These are phyloP conservation scores for Aradus depressus DNA, from an alignment of 2,888 invertebrate genomes.

Conservation along the genomic window DNA sequence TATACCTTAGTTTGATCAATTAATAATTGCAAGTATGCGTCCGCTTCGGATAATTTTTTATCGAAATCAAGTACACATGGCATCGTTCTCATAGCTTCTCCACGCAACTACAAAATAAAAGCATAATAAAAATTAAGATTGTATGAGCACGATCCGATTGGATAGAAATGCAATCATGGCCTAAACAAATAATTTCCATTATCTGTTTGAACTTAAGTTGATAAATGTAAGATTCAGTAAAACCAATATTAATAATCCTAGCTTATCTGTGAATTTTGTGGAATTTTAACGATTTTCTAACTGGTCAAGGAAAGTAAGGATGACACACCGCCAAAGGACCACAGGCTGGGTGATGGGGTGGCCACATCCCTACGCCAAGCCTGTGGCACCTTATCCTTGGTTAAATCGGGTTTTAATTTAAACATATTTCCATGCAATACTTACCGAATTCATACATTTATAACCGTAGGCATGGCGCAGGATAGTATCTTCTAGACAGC, in stretches of 20 bases:
- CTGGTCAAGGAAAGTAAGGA: no score
- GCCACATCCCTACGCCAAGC: no score
- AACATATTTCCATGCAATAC: slow-evolving; percentile 20
- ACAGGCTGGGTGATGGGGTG: no score
- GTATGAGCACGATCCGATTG: no score
- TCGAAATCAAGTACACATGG: slow-evolving; percentile 48
- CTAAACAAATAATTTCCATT: neutral
- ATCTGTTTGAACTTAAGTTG: neutral
- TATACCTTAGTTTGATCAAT: slow-evolving; percentile 88
- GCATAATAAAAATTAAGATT: neutral
- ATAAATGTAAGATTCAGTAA: neutral
- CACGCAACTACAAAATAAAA: slow-evolving; percentile 41
- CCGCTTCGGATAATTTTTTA: slow-evolving; percentile 84
- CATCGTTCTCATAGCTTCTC: slow-evolving; percentile 46
- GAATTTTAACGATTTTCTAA: no score
- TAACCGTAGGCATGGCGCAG: slow-evolving; percentile 59
- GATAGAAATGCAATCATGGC: no score
- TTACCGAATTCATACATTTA: slow-evolving; percentile 35
- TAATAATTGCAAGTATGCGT: slow-evolving; percentile 89
- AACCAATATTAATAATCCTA: neutral
- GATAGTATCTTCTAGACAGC: slow-evolving; percentile 89
- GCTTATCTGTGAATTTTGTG: neutral
- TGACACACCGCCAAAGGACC: no score
- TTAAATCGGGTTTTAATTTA: neutral
- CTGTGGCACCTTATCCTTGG: no score